Evolutionary conservation across 1,140 invertebrate species (phyloP), one percentile per base, ranked within the genome.

Genomic region (Proales similis): DNA sequence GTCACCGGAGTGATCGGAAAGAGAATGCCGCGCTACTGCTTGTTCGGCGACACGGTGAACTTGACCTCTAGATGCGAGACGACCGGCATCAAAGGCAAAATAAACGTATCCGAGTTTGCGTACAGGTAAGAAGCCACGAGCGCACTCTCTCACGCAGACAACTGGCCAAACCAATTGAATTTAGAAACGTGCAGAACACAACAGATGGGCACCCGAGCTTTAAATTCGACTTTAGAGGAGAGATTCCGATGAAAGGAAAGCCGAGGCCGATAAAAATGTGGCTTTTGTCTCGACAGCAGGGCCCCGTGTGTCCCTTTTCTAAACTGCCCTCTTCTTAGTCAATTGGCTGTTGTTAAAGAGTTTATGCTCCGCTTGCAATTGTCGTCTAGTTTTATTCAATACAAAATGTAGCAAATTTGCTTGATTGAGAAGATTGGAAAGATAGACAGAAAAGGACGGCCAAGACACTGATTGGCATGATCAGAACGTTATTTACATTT

Each of bases 201-300:
- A 84, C 90, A 67, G 92, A 92, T 75, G 81, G 80, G 67, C 88
- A 94, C 71, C 83, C 85, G 2, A 82, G 85, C 64, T 93, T 94
- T 72, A 75, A 86, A 60, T 82, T 95, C 67, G 84, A 86, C 20
- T 86, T 88, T 70, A 82, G 90, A 63, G 91, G 90, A 4, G 85
- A 86, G 32, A 83, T 94, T 2, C 73, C 74, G n/a, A 95, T 92
- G 88, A 92, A 94, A 77, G 91, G 90, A 27, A 90, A 90, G 76
- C 84, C 86, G 1, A 86, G 89, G 65, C 89, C 90, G 2, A 95
- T 95, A 90, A 83, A 90, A 68, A 88, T 90, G 11, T 94, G 88
- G 85, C 88, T 92, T 75, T 76, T 95, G 24, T 68, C 72, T 0
- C 57, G 71, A 32, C 69, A 66, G 65, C 17, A 26, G 12, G 30